Evolutionary conservation across 2,113 vertebrate genomes (phyloP).

Genomic region (Cygnus atratus): DNA sequence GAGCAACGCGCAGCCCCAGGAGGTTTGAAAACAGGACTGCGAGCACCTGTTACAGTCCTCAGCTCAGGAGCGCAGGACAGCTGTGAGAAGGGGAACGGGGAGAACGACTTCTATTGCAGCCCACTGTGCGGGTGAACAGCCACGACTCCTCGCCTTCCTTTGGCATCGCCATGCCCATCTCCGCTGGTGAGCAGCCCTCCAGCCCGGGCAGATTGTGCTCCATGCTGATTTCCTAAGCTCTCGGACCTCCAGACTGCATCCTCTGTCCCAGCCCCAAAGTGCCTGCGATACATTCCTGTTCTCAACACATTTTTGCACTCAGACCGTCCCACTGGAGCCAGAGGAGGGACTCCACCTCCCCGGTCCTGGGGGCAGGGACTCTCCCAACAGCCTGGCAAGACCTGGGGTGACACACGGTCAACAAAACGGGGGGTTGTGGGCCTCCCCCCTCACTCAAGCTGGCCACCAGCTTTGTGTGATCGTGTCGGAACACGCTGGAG

Average conservation of each 20-base stretch:
- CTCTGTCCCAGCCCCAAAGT: neutral
- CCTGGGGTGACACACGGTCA: neutral
- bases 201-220: neutral
- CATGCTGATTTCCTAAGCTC: neutral
- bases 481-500: constrained; percentile 6
- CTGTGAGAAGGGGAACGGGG: neutral
- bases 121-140: neutral
- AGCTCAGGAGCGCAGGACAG: constrained; percentile 24
- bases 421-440: neutral
- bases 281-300: neutral
- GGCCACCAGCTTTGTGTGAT: neutral
- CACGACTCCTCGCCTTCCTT: neutral
- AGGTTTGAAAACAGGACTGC: neutral
- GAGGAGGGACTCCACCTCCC: neutral
- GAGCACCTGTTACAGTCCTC: neutral
- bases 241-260: neutral
- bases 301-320: neutral
- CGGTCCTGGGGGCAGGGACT: neutral
- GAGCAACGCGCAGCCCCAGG: accelerated
- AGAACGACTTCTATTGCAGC: neutral
- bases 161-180: accelerated
- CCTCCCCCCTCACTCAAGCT: neutral
- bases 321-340: neutral
- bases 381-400: neutral
- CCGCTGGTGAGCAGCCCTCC: neutral